Base-by-base conservation (phyloP, 2,113 vertebrate genomes). In the Natator depressus region DNA sequence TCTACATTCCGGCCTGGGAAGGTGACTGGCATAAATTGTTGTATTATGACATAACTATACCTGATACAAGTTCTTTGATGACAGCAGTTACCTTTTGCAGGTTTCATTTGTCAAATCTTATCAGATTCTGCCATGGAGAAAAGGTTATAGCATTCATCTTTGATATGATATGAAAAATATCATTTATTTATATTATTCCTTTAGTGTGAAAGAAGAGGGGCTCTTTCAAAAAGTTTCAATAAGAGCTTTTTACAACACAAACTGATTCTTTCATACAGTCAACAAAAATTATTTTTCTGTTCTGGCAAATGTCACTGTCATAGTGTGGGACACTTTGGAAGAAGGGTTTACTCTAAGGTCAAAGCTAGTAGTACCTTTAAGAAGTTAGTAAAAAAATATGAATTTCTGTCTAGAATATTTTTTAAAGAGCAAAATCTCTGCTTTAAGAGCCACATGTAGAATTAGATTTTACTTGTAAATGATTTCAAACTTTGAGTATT, bases 111-210 rank as follows among this genome's bases (percentile, higher is more conserved):
- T 97, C 96, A 97, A 38, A 93, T 38, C 25, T 59, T 96, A 79
- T 82, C 53, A 91, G 88, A 65, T 50, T 76, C 3, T 92, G 91
- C 83, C 85, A 13, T 4, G 72, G 79, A 94, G 96, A 97, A 96
- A 96, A 97, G 96, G 96, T 95, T 97, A 96, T 14, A 72, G 51
- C 79, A 53, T 94, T 97, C 93, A 92, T 89, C 89, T 87, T 92
- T 75, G 86, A 89, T 82, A 53, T 88, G 51, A 87, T 84, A 38
- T 27, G 79, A 90, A 91, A 76, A 76, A 31, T 8, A 12, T 89
- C 65, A 84, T 69, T 81, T 81, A 93, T 91, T 42, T 55, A 57
- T 88, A 78, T 86, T 83, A 14, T 24, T 89, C 19, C 42, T 85
- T 29, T 76, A 31, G 80, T 90, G 35, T 25, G 69, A 95, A 91